Percentiles rank a stretch among this genome's conserved stretches.
These are phyloP conservation scores for Opisthograptis luteolata DNA, from an alignment of 2,888 invertebrate genomes.

Conservation along the genomic window DNA sequence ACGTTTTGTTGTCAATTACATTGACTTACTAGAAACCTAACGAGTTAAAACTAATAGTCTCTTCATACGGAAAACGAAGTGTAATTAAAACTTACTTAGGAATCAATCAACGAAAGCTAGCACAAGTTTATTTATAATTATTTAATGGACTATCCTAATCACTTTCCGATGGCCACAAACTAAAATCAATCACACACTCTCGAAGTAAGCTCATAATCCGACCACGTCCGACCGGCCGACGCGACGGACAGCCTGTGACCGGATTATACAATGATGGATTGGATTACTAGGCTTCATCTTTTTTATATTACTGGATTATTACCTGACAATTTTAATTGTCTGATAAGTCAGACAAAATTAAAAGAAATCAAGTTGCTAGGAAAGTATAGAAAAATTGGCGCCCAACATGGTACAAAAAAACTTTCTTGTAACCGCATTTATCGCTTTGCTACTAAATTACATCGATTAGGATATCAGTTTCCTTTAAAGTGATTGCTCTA, in stretches of 20 bases:
- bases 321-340: too few relatives aligned
- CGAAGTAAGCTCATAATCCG: slow-evolving; percentile 22
- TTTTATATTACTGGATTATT: not conserved
- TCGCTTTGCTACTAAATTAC: too few relatives aligned
- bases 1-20: too few relatives aligned
- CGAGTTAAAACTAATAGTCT: too few relatives aligned
- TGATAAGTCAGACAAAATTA: too few relatives aligned
- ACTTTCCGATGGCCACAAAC: slow-evolving; percentile 10
- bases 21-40: too few relatives aligned
- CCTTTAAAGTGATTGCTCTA: too few relatives aligned
- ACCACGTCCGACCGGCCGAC: slow-evolving; percentile 8
- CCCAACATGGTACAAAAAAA: not conserved
- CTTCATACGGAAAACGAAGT: too few relatives aligned
- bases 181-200: slow-evolving; percentile 30
- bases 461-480: too few relatives aligned
- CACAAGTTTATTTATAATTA: not conserved
- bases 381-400: not conserved
- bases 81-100: too few relatives aligned
- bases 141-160: not conserved
- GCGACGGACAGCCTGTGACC: slow-evolving; percentile 2
- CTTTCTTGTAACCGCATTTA: too few relatives aligned
- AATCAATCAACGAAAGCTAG: not conserved
- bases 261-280: slow-evolving; percentile 27
- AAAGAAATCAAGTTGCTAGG: not conserved
- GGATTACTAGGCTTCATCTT: slow-evolving; percentile 6